These are phyloP conservation scores for Coregonus sp. DNA, from an alignment of 2,797 vertebrate species.

Conservation along the genomic window DNA sequence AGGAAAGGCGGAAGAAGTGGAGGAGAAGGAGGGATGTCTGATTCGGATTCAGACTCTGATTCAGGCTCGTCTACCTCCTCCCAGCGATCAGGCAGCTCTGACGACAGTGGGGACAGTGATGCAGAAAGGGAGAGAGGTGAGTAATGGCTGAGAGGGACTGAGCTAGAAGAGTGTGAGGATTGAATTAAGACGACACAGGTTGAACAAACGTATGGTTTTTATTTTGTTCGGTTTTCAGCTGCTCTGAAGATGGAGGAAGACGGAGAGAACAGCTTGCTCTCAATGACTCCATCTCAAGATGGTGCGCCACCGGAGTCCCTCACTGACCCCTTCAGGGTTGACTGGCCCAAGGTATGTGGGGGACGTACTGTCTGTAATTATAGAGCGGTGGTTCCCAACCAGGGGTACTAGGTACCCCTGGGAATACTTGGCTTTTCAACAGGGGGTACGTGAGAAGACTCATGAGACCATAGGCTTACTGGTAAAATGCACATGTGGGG, in stretches of 20 bases:
- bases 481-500: too few species aligned
- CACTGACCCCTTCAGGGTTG: conserved; percentile 80
- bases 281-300: conserved; percentile 84
- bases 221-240: conserved; percentile 53
- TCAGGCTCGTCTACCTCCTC: conserved; percentile 84
- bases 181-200: not conserved
- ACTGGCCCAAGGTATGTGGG: conserved; percentile 88
- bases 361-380: not conserved
- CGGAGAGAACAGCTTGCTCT: conserved; percentile 87
- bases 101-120: conserved; percentile 86
- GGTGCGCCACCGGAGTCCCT: conserved; percentile 74
- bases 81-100: conserved; percentile 82
- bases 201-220: not conserved
- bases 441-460: too few species aligned
- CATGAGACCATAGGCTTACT: too few species aligned
- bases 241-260: conserved; percentile 77
- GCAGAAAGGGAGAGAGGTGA: conserved; percentile 74
- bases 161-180: not conserved
- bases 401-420: too few species aligned
- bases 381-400: too few species aligned
- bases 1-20: conserved; percentile 36
- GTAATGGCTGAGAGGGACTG: not conserved
- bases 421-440: too few species aligned
- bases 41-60: conserved; percentile 86
- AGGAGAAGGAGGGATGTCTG: conserved; percentile 60